These are phyloP conservation scores for Cheilosia vernalis DNA, from an alignment of 2,888 invertebrate genomes.

Conservation along the genomic window DNA sequence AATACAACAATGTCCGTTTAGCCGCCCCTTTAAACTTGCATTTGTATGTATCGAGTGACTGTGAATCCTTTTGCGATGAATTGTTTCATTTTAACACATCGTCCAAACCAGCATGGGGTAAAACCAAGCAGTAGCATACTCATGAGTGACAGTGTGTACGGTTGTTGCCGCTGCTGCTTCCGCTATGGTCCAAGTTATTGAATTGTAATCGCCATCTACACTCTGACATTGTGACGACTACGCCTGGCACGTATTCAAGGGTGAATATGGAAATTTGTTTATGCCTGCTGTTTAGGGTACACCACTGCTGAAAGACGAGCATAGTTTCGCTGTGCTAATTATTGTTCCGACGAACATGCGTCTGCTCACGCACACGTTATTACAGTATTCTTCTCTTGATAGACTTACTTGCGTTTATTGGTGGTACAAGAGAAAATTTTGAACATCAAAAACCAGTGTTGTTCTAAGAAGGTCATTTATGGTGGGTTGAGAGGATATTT, in stretches of 20 bases:
- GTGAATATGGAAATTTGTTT: conserved; percentile 52
- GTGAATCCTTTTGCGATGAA: conserved; percentile 16
- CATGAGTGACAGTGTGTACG: conserved; percentile 15
- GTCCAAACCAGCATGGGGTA: conserved; percentile 42
- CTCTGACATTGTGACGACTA: conserved; percentile 25
- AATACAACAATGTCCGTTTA: not conserved
- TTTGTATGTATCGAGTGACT: conserved; percentile 3
- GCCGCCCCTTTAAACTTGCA: not conserved
- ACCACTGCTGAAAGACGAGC: conserved; percentile 2
- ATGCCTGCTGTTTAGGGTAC: not conserved
- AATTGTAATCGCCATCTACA: conserved; percentile 10
- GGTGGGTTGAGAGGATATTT: not conserved
- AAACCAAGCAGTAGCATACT: conserved; percentile 17
- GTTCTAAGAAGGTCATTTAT: conserved; percentile 43
- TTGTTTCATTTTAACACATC: conserved; percentile 41
- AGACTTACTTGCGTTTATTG: conserved; percentile 37
- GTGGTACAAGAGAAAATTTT: not conserved
- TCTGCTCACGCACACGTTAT: conserved; percentile 6
- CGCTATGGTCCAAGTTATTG: conserved; percentile 49
- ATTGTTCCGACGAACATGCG: conserved; percentile 12
- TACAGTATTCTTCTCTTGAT: conserved; percentile 19
- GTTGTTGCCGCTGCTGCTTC: conserved; percentile 13
- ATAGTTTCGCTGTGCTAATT: conserved; percentile 21
- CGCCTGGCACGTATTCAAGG: conserved; percentile 40
- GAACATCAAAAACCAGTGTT: not conserved